A percentile compares a stretch with the other conserved stretches of the same genome.
Evolutionary conservation across 64 coral and sea anemone genomes (phyloP).

Genomic region (Hydrozoanthus tunicans): DNA sequence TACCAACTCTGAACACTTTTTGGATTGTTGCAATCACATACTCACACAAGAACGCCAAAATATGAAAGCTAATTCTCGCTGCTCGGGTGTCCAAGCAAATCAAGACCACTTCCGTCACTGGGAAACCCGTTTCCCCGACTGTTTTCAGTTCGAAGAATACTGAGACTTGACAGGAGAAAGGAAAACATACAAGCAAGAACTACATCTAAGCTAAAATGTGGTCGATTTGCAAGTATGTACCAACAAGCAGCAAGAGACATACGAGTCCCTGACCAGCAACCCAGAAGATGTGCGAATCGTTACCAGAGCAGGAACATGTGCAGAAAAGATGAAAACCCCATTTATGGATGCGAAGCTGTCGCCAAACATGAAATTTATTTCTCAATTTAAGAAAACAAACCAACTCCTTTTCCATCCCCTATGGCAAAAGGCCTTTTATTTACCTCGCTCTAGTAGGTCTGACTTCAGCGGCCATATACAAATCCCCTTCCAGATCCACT

Average conservation of each 20-base stretch:
- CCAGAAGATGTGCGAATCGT: neutral
- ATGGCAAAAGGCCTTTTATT: neutral
- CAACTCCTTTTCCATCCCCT: neutral
- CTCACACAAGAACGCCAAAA: too few relatives aligned
- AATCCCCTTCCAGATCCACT: too few relatives aligned
- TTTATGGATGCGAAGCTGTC: neutral
- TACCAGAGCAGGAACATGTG: neutral
- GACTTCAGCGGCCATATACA: neutral
- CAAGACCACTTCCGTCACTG: too few relatives aligned
- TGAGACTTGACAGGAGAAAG: too few relatives aligned
- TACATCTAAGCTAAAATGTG: too few relatives aligned
- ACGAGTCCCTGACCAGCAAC: neutral
- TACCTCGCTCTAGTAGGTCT: neutral
- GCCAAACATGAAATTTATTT: neutral
- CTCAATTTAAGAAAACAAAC: neutral
- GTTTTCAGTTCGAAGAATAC: too few relatives aligned
- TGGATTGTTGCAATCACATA: too few relatives aligned
- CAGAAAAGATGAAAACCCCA: neutral
- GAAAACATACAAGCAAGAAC: too few relatives aligned
- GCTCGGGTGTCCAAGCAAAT: too few relatives aligned
- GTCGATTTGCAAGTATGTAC: neutral
- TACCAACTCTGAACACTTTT: too few relatives aligned
- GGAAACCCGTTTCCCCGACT: too few relatives aligned
- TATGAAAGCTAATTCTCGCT: too few relatives aligned
- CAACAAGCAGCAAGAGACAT: neutral